Percentiles rank a stretch among this genome's conserved stretches.
Evolutionary conservation across 2,888 invertebrate genomes (phyloP).

Genomic region (Acanthosepion esculentum): DNA sequence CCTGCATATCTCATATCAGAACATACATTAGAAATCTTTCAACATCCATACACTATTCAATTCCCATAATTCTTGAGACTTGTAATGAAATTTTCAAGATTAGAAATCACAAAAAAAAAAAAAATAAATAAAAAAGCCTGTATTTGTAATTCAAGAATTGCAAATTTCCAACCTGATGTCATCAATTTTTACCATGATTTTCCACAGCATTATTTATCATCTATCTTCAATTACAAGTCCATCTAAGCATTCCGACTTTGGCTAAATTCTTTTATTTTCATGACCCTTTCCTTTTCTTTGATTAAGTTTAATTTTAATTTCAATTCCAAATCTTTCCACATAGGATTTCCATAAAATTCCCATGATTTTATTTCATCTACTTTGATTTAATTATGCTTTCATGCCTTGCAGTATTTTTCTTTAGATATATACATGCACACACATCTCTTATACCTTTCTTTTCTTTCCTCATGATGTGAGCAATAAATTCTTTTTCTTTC

Average conservation of each 20-base stretch:
- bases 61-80: not conserved
- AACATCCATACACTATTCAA: not conserved
- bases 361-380: conserved; percentile 9
- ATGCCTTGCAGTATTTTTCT: not conserved
- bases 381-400: not conserved
- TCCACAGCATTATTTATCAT: not conserved
- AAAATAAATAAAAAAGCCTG: not conserved
- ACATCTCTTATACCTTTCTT: no score
- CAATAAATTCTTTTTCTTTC: not conserved
- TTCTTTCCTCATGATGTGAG: not conserved
- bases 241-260: not conserved
- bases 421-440: not conserved
- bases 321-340: not conserved
- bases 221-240: not conserved
- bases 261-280: not conserved
- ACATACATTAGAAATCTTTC: not conserved
- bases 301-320: conserved; percentile 9
- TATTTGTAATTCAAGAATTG: not conserved
- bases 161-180: not conserved
- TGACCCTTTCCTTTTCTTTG: not conserved
- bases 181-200: not conserved
- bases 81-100: not conserved
- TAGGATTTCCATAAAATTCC: not conserved
- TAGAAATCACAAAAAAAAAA: not conserved
- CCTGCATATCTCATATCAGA: conserved; percentile 33